Base-by-base conservation (phyloP, 2,797 vertebrate species). In the Schizopygopsis pylzovi region DNA sequence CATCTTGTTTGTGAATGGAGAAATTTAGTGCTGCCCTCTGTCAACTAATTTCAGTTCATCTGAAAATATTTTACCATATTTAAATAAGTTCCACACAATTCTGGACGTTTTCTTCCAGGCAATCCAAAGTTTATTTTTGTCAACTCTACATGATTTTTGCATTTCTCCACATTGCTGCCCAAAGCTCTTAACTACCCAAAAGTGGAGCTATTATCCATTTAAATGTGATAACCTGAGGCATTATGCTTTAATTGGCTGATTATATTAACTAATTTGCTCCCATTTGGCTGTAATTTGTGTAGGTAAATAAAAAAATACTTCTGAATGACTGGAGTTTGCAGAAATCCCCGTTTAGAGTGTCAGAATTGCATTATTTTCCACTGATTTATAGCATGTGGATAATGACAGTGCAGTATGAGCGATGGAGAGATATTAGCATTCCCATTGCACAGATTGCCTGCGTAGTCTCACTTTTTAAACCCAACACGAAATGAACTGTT, bases 381-480 rank as follows among this genome's bases (percentile, higher is more conserved):
- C 25, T 13, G 56, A 63, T 70, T 83, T 79, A 82, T 71, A 28
- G 81, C 70, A 72, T 39, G 79, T 63, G 79, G 63, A 25, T 75
- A 37, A 65, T 37, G 79, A 70, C 15, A 75, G 75, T 37, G 39
- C 65, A 47, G 81, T 77, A 73, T 83, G 75, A 80, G 56, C 20
- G 22, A 73, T 33, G 33, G 71, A 83, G 71, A 81, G 63, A 79
- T 65, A 41, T 82, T 56, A 87, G 79, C 82, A 71, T 85, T 85
- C 52, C 45, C 79, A 41, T 41, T 78, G 86, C 72, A 52, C 82
- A 83, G 85, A 87, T 83, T 77, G 79, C 37, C 71, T 80, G 79
- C 70, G 71, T 81, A 76, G 65, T 68, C 83, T 83, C 85, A 49
- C 75, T 72, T 88, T 88, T 84, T 61, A 88, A 88, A 87, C 78